Evolutionary conservation across 1,140 invertebrate genomes (phyloP), one percentile per base, ranked within the genome.

Genomic region (Globodera rostochiensis): DNA sequence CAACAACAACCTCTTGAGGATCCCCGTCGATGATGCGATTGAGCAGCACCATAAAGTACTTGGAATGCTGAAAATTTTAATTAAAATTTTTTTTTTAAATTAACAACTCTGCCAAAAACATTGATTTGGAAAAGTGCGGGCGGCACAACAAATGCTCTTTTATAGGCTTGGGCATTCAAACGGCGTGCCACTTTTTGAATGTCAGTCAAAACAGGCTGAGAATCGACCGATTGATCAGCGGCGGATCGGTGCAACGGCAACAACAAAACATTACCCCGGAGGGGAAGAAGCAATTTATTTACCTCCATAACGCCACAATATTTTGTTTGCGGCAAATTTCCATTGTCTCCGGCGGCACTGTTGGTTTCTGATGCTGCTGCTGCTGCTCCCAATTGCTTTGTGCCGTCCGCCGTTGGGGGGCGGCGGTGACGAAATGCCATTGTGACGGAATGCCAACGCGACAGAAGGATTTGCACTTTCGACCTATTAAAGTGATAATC

Each of bases 21-120:
- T 81, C 80, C 50, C 80, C 80, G 36, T 82, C 81, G 67, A 82
- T 82, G 19, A 82, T 82, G 15, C 81, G 82, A 64, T 82, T 57
- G 50, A 82, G 49, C 21, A 82, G 47, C 45, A 70, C n/a, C 57
- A 82, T 64, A 45, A 82, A 82, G 57, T 73, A 82, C 9, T 70
- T 80, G 19, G 64, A 47, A 69, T 81, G 80, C 47, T 81, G 74
- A 5, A 47, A 21, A 36, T 36, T 36, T 36, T 36, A 0, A 36
- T 36, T 36, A 36, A 36, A 36, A 3, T 36, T 36, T 36, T 36
- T 36, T 2, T 36, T 36, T 1, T 36, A 36, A 36, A 36, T 36
- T 36, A 36, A 36, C 36, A 36, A 36, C 3, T 36, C 36, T 36
- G 36, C 36, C 36, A 36, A 36, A 36, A 36, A 36, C 36, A 36